Conservation (phyloP, 2,888 invertebrate genomes). For the Hermaeophaga mercurialis region DNA sequence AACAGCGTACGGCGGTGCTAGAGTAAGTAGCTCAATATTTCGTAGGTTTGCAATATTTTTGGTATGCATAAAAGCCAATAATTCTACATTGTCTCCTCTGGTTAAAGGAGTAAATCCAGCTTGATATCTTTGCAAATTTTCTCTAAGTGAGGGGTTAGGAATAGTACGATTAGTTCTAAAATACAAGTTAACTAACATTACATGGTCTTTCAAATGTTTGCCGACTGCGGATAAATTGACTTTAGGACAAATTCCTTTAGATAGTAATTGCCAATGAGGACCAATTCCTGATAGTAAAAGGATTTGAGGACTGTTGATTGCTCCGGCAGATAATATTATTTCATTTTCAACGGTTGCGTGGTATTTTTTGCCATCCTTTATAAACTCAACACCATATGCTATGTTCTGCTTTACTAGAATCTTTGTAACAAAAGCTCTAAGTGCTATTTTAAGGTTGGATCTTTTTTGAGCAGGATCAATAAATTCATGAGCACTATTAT, state of each 20-base stretch:
- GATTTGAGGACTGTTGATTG: constrained; percentile 84
- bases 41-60: constrained; percentile 33
- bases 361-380: constrained; percentile 42
- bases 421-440: too few species aligned
- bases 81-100: constrained; percentile 10
- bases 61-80: constrained; percentile 13
- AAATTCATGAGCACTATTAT: constrained; percentile 18
- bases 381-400: constrained; percentile 22
- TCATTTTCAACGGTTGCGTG: constrained; percentile 69
- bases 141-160: constrained; percentile 6
- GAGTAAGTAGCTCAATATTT: constrained; percentile 39
- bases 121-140: constrained; percentile 9
- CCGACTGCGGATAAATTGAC: constrained; percentile 74
- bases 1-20: constrained; percentile 58
- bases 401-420: constrained; percentile 10
- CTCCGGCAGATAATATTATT: constrained; percentile 79
- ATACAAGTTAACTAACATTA: constrained; percentile 17
- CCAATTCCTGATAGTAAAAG: constrained; percentile 86
- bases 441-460: constrained; percentile 58
- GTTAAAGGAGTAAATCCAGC: constrained; percentile 14
- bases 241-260: constrained; percentile 65
- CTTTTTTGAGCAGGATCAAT: constrained; percentile 15
- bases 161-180: constrained; percentile 12
- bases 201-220: constrained; percentile 79
- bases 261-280: constrained; percentile 65